Conservation (phyloP, 2,797 vertebrate species). For the Clamator glandarius region DNA sequence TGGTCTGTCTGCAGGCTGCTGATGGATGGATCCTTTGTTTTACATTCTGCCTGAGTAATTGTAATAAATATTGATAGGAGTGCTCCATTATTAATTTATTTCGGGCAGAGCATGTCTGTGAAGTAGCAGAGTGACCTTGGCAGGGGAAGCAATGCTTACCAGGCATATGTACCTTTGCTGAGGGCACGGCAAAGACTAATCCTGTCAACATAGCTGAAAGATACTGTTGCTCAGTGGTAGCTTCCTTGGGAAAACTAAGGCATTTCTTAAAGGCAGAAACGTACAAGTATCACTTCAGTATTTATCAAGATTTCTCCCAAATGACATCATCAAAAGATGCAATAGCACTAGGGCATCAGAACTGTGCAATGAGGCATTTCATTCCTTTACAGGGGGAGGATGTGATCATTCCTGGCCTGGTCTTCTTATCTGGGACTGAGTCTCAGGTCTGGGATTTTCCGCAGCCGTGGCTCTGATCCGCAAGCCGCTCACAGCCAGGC, state of each 20-base stretch:
- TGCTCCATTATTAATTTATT: slow-evolving; percentile 57
- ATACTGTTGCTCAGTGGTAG: not conserved
- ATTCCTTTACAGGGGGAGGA: not conserved
- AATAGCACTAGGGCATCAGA: not conserved
- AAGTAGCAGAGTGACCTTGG: slow-evolving; percentile 31
- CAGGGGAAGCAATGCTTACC: slow-evolving; percentile 53
- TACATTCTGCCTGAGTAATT: slow-evolving; percentile 48
- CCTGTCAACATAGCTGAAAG: slow-evolving; percentile 50
- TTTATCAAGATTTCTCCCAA: not conserved
- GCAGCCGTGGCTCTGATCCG: not conserved
- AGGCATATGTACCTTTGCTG: slow-evolving; percentile 46
- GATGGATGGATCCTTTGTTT: slow-evolving; percentile 21
- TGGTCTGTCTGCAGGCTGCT: not conserved
- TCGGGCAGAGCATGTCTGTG: slow-evolving; percentile 28
- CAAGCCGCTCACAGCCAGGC: accelerated
- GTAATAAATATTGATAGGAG: slow-evolving; percentile 70
- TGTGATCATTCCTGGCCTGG: not conserved
- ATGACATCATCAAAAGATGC: not conserved
- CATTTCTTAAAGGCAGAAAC: not conserved
- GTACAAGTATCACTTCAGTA: not conserved
- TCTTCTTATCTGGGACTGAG: not conserved
- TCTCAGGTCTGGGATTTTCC: not conserved
- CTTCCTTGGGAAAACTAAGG: not conserved
- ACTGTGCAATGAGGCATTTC: not conserved
- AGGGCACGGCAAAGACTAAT: slow-evolving; percentile 48